phyloP scores from a whole-genome alignment of 1,140 invertebrate species.

The Piezodorus guildinii region DNA sequence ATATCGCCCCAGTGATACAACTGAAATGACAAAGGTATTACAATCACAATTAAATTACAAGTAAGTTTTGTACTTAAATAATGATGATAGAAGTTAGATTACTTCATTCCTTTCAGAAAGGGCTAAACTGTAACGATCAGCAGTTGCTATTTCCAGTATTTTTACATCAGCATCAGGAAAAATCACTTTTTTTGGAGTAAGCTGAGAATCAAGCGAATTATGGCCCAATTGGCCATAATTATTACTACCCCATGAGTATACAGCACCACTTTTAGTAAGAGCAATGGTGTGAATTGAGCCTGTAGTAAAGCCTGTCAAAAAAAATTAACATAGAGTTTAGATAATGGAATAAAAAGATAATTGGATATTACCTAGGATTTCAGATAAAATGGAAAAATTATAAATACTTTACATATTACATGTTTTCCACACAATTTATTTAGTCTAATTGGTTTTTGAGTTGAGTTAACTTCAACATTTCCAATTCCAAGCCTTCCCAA shows the following conservation, averaged over 20 bases:
- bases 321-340: background rate
- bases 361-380: too few species aligned
- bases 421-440: conserved; percentile 11
- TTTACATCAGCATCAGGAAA: background rate
- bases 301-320: background rate
- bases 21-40: background rate
- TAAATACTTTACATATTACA: conserved; percentile 1
- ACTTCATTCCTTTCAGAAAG: conserved; percentile 5
- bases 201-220: background rate
- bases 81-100: background rate
- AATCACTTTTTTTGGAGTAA: background rate
- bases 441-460: background rate
- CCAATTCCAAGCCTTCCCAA: conserved; percentile 18
- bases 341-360: too few species aligned
- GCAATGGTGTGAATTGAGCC: conserved; percentile 3
- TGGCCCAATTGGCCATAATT: conserved; percentile 8
- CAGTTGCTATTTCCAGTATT: background rate
- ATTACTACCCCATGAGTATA: conserved; percentile 16
- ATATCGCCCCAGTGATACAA: conserved; percentile 6
- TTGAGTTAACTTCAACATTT: background rate
- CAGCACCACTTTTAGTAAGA: conserved; percentile 6
- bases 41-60: background rate
- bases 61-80: background rate
- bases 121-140: conserved; percentile 9
- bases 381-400: background rate